Conservation (phyloP, 2,113 vertebrate species). For the Atlantisia rogersi region DNA sequence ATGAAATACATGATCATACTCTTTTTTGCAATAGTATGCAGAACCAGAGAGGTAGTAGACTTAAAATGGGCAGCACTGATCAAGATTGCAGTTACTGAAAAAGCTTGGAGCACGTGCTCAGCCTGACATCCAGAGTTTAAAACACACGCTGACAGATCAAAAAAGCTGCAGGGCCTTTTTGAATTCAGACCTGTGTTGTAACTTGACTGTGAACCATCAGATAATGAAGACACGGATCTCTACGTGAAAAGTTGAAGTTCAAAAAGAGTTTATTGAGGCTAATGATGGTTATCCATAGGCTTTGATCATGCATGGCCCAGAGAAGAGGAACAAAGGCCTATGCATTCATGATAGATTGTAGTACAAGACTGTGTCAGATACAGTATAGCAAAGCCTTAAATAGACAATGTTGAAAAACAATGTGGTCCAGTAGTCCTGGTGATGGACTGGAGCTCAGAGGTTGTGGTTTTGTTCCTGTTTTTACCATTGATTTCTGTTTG, state of each 20-base stretch:
- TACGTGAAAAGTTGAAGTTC: not conserved
- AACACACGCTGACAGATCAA: not conserved
- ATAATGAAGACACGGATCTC: not conserved
- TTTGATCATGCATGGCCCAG: not conserved
- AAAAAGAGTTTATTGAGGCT: not conserved
- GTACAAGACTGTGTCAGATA: not conserved
- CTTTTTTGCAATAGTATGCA: not conserved
- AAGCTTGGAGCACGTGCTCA: not conserved
- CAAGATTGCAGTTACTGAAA: not conserved
- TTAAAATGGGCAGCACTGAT: not conserved
- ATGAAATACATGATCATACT: not conserved
- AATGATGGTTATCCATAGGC: rapidly evolving
- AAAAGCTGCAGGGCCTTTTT: not conserved
- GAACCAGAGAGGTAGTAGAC: not conserved
- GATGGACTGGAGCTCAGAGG: not conserved
- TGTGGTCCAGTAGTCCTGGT: not conserved
- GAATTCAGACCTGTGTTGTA: not conserved
- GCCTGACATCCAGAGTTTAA: not conserved
- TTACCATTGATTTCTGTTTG: not conserved
- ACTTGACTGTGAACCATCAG: not conserved
- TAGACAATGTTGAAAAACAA: not conserved
- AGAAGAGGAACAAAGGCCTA: not conserved
- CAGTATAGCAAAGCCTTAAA: not conserved
- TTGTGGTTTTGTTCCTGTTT: not conserved
- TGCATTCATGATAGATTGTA: not conserved